phyloP scores from a whole-genome alignment of 2,113 vertebrate species.

The Chloropsis hardwickii region DNA sequence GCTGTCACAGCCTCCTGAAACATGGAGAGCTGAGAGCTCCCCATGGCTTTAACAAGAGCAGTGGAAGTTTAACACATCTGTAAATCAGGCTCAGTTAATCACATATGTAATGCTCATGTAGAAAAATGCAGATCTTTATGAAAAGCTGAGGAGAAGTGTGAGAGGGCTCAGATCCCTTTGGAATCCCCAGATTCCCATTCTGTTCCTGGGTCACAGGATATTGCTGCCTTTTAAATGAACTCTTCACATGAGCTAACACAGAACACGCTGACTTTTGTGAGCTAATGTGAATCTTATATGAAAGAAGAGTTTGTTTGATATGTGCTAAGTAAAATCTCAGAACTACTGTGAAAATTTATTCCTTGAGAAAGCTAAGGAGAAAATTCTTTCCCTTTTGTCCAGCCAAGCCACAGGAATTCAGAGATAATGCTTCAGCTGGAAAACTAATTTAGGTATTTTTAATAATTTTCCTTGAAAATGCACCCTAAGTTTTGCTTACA shows the following conservation, averaged over 20 bases:
- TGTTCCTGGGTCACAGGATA: conserved; percentile 11
- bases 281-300: neutral
- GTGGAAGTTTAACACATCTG: neutral
- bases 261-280: neutral
- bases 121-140: neutral
- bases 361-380: neutral
- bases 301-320: neutral
- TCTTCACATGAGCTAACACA: neutral
- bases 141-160: neutral
- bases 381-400: neutral
- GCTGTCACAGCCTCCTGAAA: neutral
- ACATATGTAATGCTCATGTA: neutral
- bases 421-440: conserved; percentile 11
- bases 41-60: neutral
- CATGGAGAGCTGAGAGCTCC: neutral
- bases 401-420: conserved; percentile 22
- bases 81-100: conserved; percentile 11
- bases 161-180: neutral
- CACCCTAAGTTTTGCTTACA: neutral
- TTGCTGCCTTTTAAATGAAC: conserved; percentile 17
- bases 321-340: neutral
- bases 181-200: neutral
- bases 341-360: neutral
- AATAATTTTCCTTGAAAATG: conserved; percentile 1
- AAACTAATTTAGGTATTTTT: conserved; percentile 6